A percentile compares a stretch with the other conserved stretches of the same genome.
phyloP scores from a whole-genome alignment of 2,797 vertebrate species.

The Eulemur albifrons region DNA sequence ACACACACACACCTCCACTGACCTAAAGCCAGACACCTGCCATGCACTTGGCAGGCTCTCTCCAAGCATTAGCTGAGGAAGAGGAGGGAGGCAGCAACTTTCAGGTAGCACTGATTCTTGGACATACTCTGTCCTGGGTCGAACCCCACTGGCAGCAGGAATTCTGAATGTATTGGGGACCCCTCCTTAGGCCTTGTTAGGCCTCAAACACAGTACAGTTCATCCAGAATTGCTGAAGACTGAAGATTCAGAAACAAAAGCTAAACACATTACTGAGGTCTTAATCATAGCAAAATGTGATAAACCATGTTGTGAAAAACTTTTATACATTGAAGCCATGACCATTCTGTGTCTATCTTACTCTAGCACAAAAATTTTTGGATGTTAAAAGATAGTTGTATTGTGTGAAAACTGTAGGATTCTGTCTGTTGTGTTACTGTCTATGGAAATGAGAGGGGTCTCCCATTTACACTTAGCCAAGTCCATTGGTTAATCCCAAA shows the following conservation, averaged over 20 bases:
- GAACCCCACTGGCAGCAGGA: constrained; percentile 81
- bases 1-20: not conserved
- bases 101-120: constrained; percentile 68
- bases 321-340: constrained; percentile 81
- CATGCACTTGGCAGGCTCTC: not conserved
- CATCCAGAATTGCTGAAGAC: constrained; percentile 74
- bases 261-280: constrained; percentile 84
- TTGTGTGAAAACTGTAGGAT: constrained; percentile 85
- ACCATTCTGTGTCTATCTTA: constrained; percentile 82
- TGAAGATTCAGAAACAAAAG: constrained; percentile 60
- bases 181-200: constrained; percentile 64
- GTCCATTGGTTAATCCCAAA: constrained; percentile 77
- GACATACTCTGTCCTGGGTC: constrained; percentile 62
- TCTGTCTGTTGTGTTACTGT: constrained; percentile 82
- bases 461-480: constrained; percentile 71
- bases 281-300: constrained; percentile 85
- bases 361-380: constrained; percentile 82
- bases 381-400: constrained; percentile 82
- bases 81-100: constrained; percentile 13
- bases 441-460: constrained; percentile 42
- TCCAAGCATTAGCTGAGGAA: not conserved
- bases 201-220: constrained; percentile 8
- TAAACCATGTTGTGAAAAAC: constrained; percentile 81
- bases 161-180: constrained; percentile 68
- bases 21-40: constrained; percentile 8